Conservation (phyloP, 2,797 vertebrate genomes). For the Chaetodon trifasciatus region DNA sequence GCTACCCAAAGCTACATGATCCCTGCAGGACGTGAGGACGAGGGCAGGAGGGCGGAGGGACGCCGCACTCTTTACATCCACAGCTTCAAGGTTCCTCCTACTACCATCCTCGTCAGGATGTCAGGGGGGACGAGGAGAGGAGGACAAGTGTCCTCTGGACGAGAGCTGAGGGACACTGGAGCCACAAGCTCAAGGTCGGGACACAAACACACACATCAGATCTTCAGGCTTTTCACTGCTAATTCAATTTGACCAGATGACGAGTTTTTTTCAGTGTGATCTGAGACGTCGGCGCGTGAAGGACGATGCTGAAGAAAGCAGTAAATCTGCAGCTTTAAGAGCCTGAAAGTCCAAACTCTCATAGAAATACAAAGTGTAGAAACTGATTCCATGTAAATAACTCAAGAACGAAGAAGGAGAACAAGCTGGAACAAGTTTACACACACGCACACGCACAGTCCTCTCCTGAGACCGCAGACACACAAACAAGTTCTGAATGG, state of each 20-base stretch:
- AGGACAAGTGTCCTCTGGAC: conserved; percentile 32
- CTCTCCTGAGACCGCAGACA: conserved; percentile 30
- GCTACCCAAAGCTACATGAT: conserved; percentile 72
- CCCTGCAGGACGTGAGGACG: conserved; percentile 21
- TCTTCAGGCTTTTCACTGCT: too few relatives aligned
- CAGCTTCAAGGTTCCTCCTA: conserved; percentile 21
- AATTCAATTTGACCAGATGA: background rate
- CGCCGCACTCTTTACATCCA: conserved; percentile 10
- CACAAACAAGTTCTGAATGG: conserved; percentile 56
- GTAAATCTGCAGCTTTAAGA: background rate
- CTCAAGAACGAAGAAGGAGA: conserved; percentile 8
- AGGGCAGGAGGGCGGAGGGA: background rate
- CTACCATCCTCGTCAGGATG: background rate
- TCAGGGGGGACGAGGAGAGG: background rate
- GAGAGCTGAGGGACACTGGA: conserved; percentile 34
- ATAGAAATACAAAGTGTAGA: background rate
- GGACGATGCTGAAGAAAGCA: conserved; percentile 16
- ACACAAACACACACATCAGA: conserved; percentile 52
- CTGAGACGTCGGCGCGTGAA: background rate
- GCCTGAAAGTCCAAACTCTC: background rate
- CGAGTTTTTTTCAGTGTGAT: background rate
- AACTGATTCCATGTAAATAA: background rate
- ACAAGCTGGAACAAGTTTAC: background rate
- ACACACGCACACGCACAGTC: background rate
- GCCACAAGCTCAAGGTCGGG: conserved; percentile 33